Percentiles rank a stretch among this genome's conserved stretches.
These are phyloP conservation scores for Neotoxoptera formosana DNA, from an alignment of 1,140 invertebrate genomes.

Conservation along the genomic window DNA sequence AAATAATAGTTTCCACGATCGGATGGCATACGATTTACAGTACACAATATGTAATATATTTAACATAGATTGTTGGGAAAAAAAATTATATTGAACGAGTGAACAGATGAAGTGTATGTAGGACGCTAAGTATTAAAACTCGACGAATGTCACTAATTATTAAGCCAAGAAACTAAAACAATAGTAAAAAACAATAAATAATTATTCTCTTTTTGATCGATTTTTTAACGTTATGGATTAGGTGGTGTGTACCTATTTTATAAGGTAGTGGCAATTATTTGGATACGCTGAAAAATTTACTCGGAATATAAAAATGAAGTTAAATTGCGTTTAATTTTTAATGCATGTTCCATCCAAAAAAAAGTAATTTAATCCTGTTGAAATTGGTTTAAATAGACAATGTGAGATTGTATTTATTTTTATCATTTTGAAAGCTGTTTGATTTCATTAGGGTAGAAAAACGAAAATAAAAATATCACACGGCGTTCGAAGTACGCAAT, in stretches of 20 bases:
- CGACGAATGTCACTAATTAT: neutral
- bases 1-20: neutral
- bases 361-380: constrained; percentile 7
- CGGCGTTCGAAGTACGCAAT: neutral
- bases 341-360: neutral
- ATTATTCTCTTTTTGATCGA: neutral
- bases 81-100: too few species aligned
- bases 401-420: neutral
- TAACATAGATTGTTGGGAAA: too few species aligned
- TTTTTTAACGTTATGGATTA: neutral
- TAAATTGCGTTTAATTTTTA: constrained; percentile 49
- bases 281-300: neutral
- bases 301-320: neutral
- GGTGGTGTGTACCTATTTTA: neutral
- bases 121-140: neutral
- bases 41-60: neutral
- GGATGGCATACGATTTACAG: neutral
- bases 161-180: neutral
- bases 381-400: neutral
- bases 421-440: neutral
- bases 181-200: neutral
- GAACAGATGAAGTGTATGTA: neutral
- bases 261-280: neutral
- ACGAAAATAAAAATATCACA: neutral
- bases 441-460: neutral